These are phyloP conservation scores for Amphipoea oculea DNA, from an alignment of 2,888 invertebrate genomes.

Conservation along the genomic window DNA sequence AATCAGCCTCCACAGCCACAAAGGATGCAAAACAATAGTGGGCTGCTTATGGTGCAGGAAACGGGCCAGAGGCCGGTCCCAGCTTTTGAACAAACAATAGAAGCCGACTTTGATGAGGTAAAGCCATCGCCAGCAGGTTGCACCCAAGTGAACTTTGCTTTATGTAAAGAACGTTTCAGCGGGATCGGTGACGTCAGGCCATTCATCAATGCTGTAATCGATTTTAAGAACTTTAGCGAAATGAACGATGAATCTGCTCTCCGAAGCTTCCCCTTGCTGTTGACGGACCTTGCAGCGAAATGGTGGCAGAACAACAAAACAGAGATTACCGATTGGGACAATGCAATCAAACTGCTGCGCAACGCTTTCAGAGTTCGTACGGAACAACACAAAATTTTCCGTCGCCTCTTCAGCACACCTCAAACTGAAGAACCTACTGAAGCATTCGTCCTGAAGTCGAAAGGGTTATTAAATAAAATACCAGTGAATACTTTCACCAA, in stretches of 20 bases:
- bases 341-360: slow-evolving; percentile 14
- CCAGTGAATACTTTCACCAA: slow-evolving; percentile 29
- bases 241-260: slow-evolving; percentile 37
- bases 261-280: slow-evolving; percentile 26
- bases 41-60: neutral
- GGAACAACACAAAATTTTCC: slow-evolving; percentile 16
- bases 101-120: neutral
- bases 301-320: slow-evolving; percentile 35
- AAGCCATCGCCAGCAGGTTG: neutral
- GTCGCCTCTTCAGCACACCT: slow-evolving; percentile 9
- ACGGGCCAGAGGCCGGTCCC: neutral
- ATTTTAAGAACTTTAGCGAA: slow-evolving; percentile 23
- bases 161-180: slow-evolving; percentile 25
- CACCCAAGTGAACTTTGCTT: slow-evolving; percentile 9
- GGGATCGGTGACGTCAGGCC: slow-evolving; percentile 30
- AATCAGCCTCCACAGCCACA: neutral
- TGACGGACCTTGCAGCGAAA: slow-evolving; percentile 17
- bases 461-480: slow-evolving; percentile 12
- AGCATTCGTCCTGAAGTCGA: slow-evolving; percentile 7
- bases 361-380: neutral
- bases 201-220: slow-evolving; percentile 28
- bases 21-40: neutral
- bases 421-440: slow-evolving; percentile 24
- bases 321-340: slow-evolving; percentile 12
- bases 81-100: neutral